Evolutionary conservation across 2,888 invertebrate genomes (phyloP).

Genomic region (Thera britannica): DNA sequence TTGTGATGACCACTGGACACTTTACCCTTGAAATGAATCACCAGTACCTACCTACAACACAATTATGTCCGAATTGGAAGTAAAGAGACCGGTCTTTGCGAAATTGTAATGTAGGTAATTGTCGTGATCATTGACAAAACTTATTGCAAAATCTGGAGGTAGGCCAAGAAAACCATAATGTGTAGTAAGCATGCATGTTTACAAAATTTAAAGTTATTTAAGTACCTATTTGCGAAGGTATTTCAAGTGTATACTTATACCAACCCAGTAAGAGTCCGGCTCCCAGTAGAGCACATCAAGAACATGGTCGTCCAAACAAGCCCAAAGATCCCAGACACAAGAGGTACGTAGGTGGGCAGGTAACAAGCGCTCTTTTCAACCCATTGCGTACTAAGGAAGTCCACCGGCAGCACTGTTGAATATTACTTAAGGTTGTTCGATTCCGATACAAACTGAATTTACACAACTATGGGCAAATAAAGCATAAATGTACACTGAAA

Average conservation of each 20-base stretch:
- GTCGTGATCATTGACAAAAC: conserved; percentile 5
- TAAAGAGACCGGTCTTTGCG: conserved; percentile 22
- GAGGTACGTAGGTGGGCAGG: conserved; percentile 74
- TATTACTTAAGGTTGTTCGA: background rate
- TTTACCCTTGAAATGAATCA: conserved; percentile 8
- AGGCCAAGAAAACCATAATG: no score
- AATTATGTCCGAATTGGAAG: conserved; percentile 15
- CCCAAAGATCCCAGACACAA: conserved; percentile 78
- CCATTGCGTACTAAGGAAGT: conserved; percentile 75
- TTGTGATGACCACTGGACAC: background rate
- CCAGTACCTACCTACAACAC: background rate
- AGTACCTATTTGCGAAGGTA: no score
- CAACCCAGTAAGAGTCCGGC: conserved; percentile 74
- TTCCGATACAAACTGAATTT: no score
- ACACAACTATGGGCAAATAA: no score
- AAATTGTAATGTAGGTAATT: conserved; percentile 13
- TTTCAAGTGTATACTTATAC: background rate
- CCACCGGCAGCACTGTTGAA: conserved; percentile 63
- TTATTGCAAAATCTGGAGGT: conserved; percentile 4
- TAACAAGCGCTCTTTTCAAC: conserved; percentile 73
- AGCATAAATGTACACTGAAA: no score
- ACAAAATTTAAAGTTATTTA: no score
- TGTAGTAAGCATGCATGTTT: no score
- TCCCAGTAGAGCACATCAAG: conserved; percentile 81
- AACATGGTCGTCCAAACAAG: conserved; percentile 81